Evolutionary conservation across 1,140 invertebrate genomes (phyloP).

Genomic region (Hylyphantes graminicola): DNA sequence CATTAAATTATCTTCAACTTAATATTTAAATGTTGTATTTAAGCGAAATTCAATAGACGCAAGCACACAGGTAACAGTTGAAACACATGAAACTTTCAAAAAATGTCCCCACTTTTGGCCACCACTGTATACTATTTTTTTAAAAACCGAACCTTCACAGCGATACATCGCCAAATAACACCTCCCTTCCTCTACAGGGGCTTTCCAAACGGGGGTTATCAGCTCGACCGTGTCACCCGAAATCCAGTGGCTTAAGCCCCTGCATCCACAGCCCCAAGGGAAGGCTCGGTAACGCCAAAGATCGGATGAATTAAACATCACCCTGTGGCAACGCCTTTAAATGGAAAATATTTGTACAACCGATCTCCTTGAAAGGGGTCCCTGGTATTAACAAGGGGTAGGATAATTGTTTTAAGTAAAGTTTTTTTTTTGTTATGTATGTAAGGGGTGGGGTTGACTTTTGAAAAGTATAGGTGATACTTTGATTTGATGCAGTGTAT

Average conservation of each 20-base stretch:
- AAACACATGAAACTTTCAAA: no score
- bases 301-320: conserved; percentile 54
- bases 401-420: no score
- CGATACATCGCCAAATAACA: neutral
- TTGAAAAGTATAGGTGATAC: no score
- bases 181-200: neutral
- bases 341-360: conserved; percentile 52
- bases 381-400: conserved; percentile 11
- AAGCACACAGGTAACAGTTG: no score
- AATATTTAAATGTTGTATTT: no score
- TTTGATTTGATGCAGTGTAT: no score
- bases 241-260: conserved; percentile 47
- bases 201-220: neutral
- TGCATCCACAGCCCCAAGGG: conserved; percentile 46
- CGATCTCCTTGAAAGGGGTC: neutral
- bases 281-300: conserved; percentile 3
- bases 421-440: no score
- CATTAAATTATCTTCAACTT: no score
- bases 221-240: conserved; percentile 36
- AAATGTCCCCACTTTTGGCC: no score
- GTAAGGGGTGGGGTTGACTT: no score
- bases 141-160: neutral
- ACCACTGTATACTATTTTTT: no score
- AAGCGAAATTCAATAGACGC: no score
- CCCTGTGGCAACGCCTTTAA: conserved; percentile 24